Base-by-base conservation (phyloP, 1,140 invertebrate species). In the Kradibia gibbosae region DNA sequence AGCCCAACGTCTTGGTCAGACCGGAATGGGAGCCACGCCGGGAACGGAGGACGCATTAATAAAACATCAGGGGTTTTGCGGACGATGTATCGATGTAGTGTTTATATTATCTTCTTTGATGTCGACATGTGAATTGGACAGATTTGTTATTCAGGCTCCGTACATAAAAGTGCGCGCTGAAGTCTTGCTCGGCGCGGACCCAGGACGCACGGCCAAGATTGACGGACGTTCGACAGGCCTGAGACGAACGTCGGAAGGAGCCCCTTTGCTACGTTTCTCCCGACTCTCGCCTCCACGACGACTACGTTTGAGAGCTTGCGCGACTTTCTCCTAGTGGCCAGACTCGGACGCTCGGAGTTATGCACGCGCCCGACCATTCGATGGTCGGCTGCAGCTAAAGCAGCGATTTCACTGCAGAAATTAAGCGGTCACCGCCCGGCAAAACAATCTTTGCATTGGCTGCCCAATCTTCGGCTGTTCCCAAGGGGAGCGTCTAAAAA, bases 71-170 rank as follows among this genome's bases (percentile, higher is more conserved):
- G 82, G 90, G 89, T 91, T 91, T 91, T 90, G 89, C 88, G 87
- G 90, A 89, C 86, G 88, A 91, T 91, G 88, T 91, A 91, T 91
- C 91, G 90, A 90, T 90, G 90, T 91, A 91, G 90, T 90, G 90
- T 91, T 91, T 91, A 91, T 91, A 91, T 91, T 91, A 91, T 91
- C 90, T 91, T 91, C 90, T 91, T 91, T 91, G 90, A 91, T 91
- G 90, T 91, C 90, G 90, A 91, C 90, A 91, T 91, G 90, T 91
- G 90, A 91, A 91, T 91, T 91, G 90, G 90, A 91, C 90, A 91
- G 90, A 91, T 91, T 91, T 91, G 90, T 91, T 91, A 91, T 91
- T 91, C 90, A 91, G 89, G 87, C 89, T 91, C 87, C 89, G 90
- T 91, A 91, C 88, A 90, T 90, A 90, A 91, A 91, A 91, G 89